These are phyloP conservation scores for Chitala chitala DNA, from an alignment of 2,113 vertebrate species.

Conservation along the genomic window DNA sequence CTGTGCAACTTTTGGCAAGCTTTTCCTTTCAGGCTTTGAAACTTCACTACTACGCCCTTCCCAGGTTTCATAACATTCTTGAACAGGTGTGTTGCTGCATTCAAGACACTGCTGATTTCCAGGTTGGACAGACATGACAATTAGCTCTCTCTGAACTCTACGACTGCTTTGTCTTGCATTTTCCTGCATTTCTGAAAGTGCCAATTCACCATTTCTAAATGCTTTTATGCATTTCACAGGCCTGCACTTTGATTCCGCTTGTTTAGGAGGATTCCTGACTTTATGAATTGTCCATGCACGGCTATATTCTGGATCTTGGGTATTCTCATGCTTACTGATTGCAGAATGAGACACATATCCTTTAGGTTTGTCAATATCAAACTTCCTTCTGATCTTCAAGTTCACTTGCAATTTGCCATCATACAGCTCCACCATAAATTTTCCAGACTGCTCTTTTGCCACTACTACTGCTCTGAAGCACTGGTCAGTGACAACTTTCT, in stretches of 20 bases:
- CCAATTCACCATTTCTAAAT: background rate
- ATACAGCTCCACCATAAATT: constrained; percentile 78
- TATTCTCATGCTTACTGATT: constrained; percentile 12
- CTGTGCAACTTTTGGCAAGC: constrained; percentile 51
- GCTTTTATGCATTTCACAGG: background rate
- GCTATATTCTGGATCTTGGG: constrained; percentile 23
- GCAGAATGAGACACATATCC: constrained; percentile 13
- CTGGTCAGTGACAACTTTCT: constrained; percentile 57
- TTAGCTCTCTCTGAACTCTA: constrained; percentile 14
- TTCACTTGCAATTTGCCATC: constrained; percentile 71
- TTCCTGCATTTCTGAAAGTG: background rate
- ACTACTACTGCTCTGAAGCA: constrained; percentile 71
- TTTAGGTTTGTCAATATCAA: constrained; percentile 43
- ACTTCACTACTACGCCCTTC: background rate
- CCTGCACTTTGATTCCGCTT: background rate
- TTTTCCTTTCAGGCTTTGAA: constrained; percentile 21
- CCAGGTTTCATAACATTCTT: constrained; percentile 12
- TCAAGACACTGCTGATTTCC: background rate
- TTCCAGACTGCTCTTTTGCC: constrained; percentile 76
- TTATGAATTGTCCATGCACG: background rate
- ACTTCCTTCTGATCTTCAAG: constrained; percentile 65
- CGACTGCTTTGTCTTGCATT: constrained; percentile 14
- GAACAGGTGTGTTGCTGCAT: background rate
- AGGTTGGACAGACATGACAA: background rate
- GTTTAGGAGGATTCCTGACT: background rate